Percentiles rank a stretch among this genome's conserved stretches.
Conservation (phyloP, 2,797 vertebrate species). For the Esox masquinongy region DNA sequence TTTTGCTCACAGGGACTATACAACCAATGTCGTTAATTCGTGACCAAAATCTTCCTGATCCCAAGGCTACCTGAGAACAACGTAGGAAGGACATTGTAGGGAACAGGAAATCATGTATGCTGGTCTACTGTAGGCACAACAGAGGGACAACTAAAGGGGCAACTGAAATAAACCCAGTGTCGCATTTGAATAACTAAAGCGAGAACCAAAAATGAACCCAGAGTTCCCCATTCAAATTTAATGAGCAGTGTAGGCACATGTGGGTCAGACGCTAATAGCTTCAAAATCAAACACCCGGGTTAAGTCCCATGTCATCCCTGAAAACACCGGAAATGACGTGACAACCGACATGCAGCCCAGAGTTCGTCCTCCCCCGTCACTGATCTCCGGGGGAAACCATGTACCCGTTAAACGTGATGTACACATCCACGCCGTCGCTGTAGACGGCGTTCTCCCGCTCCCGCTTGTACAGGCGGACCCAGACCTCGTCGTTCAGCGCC, state of each 20-base stretch:
- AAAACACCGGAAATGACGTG: neutral
- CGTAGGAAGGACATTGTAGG: neutral
- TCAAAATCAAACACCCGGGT: neutral
- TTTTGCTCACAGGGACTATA: neutral
- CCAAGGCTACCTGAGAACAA: neutral
- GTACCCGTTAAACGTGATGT: constrained; percentile 94
- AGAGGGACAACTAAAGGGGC: neutral
- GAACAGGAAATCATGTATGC: neutral
- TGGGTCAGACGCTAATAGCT: neutral
- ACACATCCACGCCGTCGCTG: constrained; percentile 89
- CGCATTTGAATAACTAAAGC: neutral
- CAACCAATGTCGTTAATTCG: neutral
- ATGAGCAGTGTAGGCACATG: neutral
- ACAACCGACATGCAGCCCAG: neutral
- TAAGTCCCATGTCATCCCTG: neutral
- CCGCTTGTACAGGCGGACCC: constrained; percentile 90
- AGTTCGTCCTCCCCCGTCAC: neutral
- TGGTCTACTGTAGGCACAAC: neutral
- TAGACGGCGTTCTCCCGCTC: constrained; percentile 93
- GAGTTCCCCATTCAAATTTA: neutral
- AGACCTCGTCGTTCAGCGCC: constrained; percentile 80
- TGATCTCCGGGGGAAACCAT: constrained; percentile 75
- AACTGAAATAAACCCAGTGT: neutral
- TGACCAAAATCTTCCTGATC: neutral
- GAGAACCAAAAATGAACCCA: neutral